Evolutionary conservation across 2,113 vertebrate species (phyloP), one percentile per base, ranked within the genome.

Genomic region (Micronisus gabar): DNA sequence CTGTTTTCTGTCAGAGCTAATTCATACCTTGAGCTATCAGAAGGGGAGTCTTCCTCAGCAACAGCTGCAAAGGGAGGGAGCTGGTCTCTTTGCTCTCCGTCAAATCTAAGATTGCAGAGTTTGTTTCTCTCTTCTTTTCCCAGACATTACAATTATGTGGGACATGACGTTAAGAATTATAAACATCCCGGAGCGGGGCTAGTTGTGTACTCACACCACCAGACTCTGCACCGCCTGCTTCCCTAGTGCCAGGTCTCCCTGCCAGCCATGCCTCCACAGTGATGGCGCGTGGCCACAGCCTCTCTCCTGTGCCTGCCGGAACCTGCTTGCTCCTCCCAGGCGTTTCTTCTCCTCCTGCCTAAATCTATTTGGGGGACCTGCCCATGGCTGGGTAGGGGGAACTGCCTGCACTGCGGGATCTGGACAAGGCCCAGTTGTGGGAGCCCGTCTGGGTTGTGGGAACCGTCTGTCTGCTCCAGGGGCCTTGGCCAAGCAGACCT

Each of bases 381-480:
- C 45, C 29, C 56, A 5, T 25, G n/a, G 26, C 52, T 4, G 32
- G 11, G 23, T 25, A 4, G 9, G 12, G 19, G 36, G 25, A 11
- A 6, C 26, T 15, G n/a, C 23, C 36, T 15, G 48, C 6, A 3
- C 22, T 5, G 13, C 8, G 45, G 38, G 58, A 18, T 45, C 25
- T 9, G n/a, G 32, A 13, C 32, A n/a, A 38, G 23, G 68, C 59
- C 65, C 21, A 45, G 13, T 7, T 63, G 48, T 2, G 7, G 38
- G 3, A 26, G 40, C 38, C 47, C 10, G 45, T 8, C 30, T 10
- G 22, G 9, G 5, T 5, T 25, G 20, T 12, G 10, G 10, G 32
- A 85, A 9, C 4, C 1, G 1, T 2, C 21, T 16, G 1, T 3
- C 18, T 13, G 43, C 20, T 55, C 19, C 22, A 5, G 15, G 26